Base-by-base conservation (phyloP, 2,888 invertebrate species). In the Gryllus longicercus region DNA sequence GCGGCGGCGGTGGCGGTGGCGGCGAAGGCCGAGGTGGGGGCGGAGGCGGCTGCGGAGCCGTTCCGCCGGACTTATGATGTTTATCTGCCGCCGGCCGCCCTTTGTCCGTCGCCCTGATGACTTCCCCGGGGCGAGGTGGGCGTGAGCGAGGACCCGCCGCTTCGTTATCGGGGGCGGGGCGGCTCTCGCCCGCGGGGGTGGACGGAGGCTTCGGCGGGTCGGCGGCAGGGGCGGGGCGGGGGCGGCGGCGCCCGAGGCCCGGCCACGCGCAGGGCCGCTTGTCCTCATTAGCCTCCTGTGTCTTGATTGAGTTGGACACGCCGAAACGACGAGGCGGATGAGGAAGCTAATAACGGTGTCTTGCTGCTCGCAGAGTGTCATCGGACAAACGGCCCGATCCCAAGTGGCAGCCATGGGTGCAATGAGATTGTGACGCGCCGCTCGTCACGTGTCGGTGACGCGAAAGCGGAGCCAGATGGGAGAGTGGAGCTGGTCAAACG, bases 51-150 rank as follows among this genome's bases (percentile, higher is more conserved):
- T 16, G 23, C 23, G 76, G 5, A 16, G 76, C n/a, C 14, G 38
- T 16, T 76, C 25, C 25, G 25, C 25, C 23, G 63, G 63, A 63
- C 63, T 63, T 63, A 63, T 63, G 63, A 63, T 63, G 63, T 63
- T 63, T 63, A 63, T 63, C 63, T 63, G 63, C 63, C 63, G 63
- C 63, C 63, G 63, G 63, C 63, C 18, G 63, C 63, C 63, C 63
- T 63, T 63, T 63, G 63, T 63, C 18, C 63, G 18, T 63, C 63
- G 63, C 63, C 63, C 18, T 63, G 63, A 63, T 63, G 63, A 63
- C 63, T 63, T 63, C 63, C 63, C 63, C 16, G 18, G 63, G 63
- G 18, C 16, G 63, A 18, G 25, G 25, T 25, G 25, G 25, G 25
- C 25, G 25, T 25, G 25, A 25, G 25, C 25, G 25, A 25, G 25